These are phyloP conservation scores for Apoderus coryli DNA, from an alignment of 2,888 invertebrate genomes.

Conservation along the genomic window DNA sequence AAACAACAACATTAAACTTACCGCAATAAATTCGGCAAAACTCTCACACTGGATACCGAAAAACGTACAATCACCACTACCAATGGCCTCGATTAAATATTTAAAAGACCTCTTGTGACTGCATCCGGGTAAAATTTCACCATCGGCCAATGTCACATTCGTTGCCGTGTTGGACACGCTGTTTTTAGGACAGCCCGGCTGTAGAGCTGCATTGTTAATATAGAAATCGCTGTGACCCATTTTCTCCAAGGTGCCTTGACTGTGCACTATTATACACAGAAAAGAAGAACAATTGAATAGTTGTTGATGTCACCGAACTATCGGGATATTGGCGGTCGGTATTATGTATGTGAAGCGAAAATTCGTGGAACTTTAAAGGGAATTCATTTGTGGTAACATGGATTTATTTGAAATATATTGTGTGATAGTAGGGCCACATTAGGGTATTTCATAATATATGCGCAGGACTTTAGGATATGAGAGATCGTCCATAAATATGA, in stretches of 20 bases:
- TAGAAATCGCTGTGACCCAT: conserved; percentile 33
- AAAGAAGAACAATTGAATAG: too few species aligned
- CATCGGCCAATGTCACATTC: conserved; percentile 23
- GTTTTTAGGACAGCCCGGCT: conserved; percentile 30
- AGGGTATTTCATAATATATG: too few species aligned
- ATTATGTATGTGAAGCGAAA: too few species aligned
- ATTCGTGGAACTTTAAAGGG: too few species aligned
- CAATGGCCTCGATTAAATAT: conserved; percentile 31
- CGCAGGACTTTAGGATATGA: too few species aligned
- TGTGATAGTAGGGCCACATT: too few species aligned
- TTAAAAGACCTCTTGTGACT: conserved; percentile 33
- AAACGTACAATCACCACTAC: conserved; percentile 26
- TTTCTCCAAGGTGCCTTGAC: conserved; percentile 28
- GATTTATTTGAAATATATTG: too few species aligned
- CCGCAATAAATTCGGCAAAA: conserved; percentile 25
- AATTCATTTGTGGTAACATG: too few species aligned
- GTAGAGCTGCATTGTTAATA: conserved; percentile 28
- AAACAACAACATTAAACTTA: too few species aligned
- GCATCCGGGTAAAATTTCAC: conserved; percentile 30
- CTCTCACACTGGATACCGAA: conserved; percentile 28
- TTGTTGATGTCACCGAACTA: too few species aligned
- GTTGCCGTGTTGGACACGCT: conserved; percentile 20
- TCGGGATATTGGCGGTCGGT: too few species aligned
- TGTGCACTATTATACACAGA: conserved; percentile 25
- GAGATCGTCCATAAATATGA: too few species aligned